Evolutionary conservation across 92 coral and sea anemone species (phyloP).

Genomic region (Isaurus tuberculatus): DNA sequence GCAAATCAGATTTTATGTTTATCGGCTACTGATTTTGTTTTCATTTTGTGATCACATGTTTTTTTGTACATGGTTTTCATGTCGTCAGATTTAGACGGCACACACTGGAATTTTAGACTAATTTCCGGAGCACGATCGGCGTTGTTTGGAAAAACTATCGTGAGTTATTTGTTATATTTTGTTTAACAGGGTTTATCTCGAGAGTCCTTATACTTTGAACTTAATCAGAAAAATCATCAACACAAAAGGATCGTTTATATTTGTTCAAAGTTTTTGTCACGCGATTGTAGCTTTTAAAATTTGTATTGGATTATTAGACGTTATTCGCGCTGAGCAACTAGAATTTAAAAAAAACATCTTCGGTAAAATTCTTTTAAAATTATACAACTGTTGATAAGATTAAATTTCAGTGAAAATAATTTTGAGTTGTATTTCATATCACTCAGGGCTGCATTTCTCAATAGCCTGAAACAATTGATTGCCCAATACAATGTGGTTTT

Average conservation of each 20-base stretch:
- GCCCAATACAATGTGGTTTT: constrained; percentile 11
- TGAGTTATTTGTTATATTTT: neutral
- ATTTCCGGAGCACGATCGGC: constrained; percentile 33
- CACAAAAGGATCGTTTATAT: neutral
- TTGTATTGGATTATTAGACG: neutral
- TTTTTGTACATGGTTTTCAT: neutral
- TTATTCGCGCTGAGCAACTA: neutral
- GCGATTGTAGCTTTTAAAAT: neutral
- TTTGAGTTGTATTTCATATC: too few relatives aligned
- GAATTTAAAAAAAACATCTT: neutral
- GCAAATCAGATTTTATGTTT: neutral
- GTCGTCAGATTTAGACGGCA: neutral
- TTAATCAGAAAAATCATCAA: neutral
- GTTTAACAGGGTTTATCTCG: neutral
- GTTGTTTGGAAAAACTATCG: neutral
- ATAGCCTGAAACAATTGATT: neutral
- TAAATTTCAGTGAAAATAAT: too few relatives aligned
- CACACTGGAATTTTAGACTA: constrained; percentile 34
- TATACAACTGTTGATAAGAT: neutral
- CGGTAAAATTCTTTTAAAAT: neutral
- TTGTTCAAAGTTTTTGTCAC: constrained; percentile 22
- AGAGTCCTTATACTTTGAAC: neutral
- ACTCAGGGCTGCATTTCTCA: neutral
- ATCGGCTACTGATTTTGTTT: neutral
- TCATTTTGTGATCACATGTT: constrained; percentile 7